Conservation (phyloP, 2,888 invertebrate species). For the Gryllus longicercus region DNA sequence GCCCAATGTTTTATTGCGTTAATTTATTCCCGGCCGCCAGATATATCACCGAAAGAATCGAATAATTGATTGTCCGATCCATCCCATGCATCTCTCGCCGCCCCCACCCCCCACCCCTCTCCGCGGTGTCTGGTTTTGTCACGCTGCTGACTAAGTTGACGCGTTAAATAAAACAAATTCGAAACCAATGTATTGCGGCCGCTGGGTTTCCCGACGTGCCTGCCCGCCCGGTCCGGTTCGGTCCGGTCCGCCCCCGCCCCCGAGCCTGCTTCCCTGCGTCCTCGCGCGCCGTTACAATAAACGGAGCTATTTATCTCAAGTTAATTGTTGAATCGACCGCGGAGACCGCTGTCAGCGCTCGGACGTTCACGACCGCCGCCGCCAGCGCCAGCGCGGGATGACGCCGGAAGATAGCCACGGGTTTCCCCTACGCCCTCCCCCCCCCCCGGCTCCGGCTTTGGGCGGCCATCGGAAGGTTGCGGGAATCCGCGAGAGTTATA, state of each 20-base stretch:
- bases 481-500: background rate
- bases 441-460: background rate
- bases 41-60: background rate
- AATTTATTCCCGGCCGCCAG: background rate
- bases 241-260: too few species aligned
- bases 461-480: background rate
- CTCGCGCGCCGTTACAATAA: background rate
- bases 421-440: background rate
- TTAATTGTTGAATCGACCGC: background rate
- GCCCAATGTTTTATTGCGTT: slow-evolving; percentile 1
- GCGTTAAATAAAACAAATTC: background rate
- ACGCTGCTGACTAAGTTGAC: slow-evolving; percentile 17
- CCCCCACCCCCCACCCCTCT: background rate
- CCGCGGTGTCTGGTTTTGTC: background rate
- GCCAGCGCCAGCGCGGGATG: background rate
- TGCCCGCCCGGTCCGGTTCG: too few species aligned
- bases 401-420: background rate
- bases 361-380: too few species aligned
- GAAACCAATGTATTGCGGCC: background rate
- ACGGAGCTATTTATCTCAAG: slow-evolving; percentile 1
- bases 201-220: background rate
- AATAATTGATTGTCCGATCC: background rate
- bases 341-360: too few species aligned
- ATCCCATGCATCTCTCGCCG: background rate
- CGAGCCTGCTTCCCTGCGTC: background rate